Evolutionary conservation across 2,797 vertebrate genomes (phyloP).

Genomic region (Halcyon leucocephala): DNA sequence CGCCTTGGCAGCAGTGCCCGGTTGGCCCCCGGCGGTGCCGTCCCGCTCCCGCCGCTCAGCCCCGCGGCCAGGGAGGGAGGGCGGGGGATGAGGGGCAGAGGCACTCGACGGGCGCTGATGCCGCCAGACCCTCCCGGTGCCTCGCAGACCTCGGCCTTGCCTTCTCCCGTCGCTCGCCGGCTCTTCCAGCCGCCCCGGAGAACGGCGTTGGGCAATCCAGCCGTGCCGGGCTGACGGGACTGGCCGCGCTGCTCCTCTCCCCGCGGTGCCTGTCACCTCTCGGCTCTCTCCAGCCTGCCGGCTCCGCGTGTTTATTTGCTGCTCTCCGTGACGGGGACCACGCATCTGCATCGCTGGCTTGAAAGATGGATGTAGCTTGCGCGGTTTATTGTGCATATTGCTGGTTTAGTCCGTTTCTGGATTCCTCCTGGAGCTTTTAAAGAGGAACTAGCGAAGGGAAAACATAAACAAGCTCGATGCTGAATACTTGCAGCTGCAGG

Average conservation of each 20-base stretch:
- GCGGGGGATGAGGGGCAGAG: not conserved
- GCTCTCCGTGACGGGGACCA: not conserved
- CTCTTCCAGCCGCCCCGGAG: not conserved
- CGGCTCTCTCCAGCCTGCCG: not conserved
- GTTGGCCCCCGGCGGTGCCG: not conserved
- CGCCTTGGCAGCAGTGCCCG: not conserved
- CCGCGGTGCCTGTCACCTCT: not conserved
- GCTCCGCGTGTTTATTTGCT: slow-evolving; percentile 19
- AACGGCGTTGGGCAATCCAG: slow-evolving; percentile 20
- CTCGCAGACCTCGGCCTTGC: not conserved
- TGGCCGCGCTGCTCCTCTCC: not conserved
- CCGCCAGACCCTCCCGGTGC: not conserved
- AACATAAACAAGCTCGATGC: not conserved
- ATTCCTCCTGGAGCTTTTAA: not conserved
- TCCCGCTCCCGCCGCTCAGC: not conserved
- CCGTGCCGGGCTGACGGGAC: not conserved
- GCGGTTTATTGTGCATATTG: not conserved
- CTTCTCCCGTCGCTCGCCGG: not conserved
- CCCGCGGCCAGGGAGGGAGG: not conserved
- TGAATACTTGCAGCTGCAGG: slow-evolving; percentile 24
- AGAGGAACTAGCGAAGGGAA: not conserved
- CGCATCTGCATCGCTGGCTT: not conserved
- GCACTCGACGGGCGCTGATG: not conserved
- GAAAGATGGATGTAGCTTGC: not conserved
- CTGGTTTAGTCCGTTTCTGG: not conserved